These are phyloP conservation scores for Drosophila subsilvestris DNA, from an alignment of 2,888 invertebrate genomes.

Conservation along the genomic window DNA sequence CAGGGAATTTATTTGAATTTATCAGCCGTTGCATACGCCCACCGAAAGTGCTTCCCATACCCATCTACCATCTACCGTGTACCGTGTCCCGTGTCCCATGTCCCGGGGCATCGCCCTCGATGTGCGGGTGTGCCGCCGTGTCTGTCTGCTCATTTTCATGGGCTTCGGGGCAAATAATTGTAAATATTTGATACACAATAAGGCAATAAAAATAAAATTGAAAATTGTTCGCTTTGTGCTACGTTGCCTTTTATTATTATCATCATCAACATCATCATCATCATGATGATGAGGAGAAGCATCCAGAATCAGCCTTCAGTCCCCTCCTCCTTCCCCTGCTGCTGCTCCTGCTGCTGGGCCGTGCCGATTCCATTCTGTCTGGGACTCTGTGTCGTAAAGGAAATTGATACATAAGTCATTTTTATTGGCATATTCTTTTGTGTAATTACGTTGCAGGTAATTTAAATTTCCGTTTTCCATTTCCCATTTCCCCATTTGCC, in stretches of 20 bases:
- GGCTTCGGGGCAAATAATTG: constrained; percentile 79
- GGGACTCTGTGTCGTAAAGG: constrained; percentile 63
- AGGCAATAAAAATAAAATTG: constrained; percentile 83
- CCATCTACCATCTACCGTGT: neutral
- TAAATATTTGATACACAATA: constrained; percentile 82
- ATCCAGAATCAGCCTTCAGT: neutral
- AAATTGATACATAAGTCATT: constrained; percentile 82
- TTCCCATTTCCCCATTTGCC: neutral
- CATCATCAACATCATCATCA: constrained; percentile 38
- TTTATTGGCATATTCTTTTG: constrained; percentile 80
- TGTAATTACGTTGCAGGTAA: constrained; percentile 78
- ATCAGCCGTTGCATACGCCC: constrained; percentile 59
- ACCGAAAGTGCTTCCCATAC: neutral
- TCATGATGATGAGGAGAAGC: neutral
- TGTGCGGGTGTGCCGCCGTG: neutral
- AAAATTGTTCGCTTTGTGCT: constrained; percentile 72
- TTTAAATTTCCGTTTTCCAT: constrained; percentile 62
- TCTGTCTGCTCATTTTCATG: constrained; percentile 69
- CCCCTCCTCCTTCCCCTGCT: constrained; percentile 1
- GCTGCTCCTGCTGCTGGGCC: neutral
- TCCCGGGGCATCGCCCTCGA: constrained; percentile 11
- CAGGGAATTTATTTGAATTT: constrained; percentile 78
- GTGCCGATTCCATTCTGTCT: constrained; percentile 10
- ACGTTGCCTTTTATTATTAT: constrained; percentile 71
- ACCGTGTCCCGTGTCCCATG: neutral